Percentiles rank a stretch among this genome's conserved stretches.
phyloP scores from a whole-genome alignment of 2,888 invertebrate species.

The Nowickia ferox region DNA sequence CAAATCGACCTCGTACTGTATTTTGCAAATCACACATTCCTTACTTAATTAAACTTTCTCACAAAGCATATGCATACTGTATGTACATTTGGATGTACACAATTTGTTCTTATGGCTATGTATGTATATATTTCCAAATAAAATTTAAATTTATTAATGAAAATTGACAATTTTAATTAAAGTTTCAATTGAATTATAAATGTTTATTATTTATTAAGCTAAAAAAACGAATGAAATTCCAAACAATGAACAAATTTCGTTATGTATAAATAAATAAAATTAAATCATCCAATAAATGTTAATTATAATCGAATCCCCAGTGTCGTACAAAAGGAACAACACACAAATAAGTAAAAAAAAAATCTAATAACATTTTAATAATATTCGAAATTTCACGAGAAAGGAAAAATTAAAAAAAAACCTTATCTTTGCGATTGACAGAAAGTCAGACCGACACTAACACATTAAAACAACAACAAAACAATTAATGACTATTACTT shows the following conservation, averaged over 20 bases:
- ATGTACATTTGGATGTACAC: background rate
- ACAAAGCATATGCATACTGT: background rate
- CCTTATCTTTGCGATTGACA: background rate
- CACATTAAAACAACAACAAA: slow-evolving; percentile 16
- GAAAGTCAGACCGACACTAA: background rate
- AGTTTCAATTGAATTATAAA: slow-evolving; percentile 69
- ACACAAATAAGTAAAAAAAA: slow-evolving; percentile 56
- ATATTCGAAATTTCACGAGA: slow-evolving; percentile 13
- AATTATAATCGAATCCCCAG: slow-evolving; percentile 71
- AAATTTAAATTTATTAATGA: slow-evolving; percentile 61
- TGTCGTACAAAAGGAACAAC: slow-evolving; percentile 40
- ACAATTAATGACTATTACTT: slow-evolving; percentile 46
- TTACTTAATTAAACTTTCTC: background rate
- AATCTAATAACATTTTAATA: slow-evolving; percentile 62
- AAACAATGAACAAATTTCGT: slow-evolving; percentile 73
- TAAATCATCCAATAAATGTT: slow-evolving; percentile 69
- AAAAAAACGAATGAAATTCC: slow-evolving; percentile 6
- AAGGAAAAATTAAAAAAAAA: background rate
- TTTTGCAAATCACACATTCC: background rate
- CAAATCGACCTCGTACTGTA: too few species aligned
- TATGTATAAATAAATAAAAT: slow-evolving; percentile 73
- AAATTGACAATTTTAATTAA: slow-evolving; percentile 71
- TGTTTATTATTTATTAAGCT: slow-evolving; percentile 41
- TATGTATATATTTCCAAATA: slow-evolving; percentile 4
- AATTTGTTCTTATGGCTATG: background rate